Conservation (phyloP, 2,888 invertebrate genomes). For the Philaethria dido region DNA sequence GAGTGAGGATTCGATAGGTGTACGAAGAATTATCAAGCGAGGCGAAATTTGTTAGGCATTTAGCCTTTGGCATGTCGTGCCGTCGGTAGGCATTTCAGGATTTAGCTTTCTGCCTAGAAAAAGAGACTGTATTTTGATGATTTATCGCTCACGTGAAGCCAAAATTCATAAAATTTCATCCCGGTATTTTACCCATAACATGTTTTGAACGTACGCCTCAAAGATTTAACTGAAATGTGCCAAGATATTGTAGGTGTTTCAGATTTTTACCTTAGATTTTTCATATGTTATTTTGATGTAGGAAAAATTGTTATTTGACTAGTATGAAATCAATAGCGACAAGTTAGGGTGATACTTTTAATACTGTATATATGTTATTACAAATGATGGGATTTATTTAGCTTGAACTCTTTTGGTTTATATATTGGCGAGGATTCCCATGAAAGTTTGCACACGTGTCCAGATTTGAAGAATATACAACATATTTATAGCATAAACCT, state of each 20-base stretch:
- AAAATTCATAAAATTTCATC: background rate
- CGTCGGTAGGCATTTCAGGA: conserved; percentile 22
- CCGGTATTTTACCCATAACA: conserved; percentile 2
- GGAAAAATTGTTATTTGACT: no score
- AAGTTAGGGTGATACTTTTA: no score
- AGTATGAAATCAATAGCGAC: no score
- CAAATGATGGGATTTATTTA: no score
- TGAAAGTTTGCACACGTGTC: no score
- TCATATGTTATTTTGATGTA: background rate
- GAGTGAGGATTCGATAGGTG: conserved; percentile 2
- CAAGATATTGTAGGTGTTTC: background rate
- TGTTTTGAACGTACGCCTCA: background rate
- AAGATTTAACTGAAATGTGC: background rate
- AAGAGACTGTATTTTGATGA: background rate
- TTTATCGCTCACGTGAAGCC: conserved; percentile 5
- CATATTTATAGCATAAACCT: no score
- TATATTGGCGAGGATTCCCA: no score
- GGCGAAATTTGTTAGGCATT: background rate
- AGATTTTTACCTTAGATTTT: background rate
- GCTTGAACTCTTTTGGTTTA: no score
- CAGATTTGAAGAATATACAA: no score
- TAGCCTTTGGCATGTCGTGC: conserved; percentile 13
- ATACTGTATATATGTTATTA: no score
- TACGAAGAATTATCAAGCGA: background rate
- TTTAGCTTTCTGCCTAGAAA: conserved; percentile 4